A percentile compares a stretch with the other conserved stretches of the same genome.
Conservation (phyloP, 2,113 vertebrate species). For the Loxodonta africana region DNA sequence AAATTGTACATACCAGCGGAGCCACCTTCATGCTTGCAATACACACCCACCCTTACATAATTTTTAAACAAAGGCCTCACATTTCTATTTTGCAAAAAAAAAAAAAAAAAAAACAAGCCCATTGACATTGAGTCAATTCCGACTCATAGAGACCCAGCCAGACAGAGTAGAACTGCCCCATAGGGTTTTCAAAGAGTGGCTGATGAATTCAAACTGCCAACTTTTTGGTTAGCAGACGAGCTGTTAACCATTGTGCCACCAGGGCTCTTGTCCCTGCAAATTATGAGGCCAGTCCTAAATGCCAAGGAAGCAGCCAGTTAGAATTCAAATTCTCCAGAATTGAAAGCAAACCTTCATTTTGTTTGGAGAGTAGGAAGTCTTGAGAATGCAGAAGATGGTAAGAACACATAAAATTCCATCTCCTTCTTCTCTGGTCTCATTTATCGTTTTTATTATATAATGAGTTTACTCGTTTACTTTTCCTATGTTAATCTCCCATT, state of each 20-base stretch:
- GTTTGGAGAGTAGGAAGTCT: background rate
- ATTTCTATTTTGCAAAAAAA: background rate
- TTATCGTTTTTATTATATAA: conserved; percentile 41
- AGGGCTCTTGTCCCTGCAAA: background rate
- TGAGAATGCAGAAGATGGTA: background rate
- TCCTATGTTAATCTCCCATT: conserved; percentile 44
- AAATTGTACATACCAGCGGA: background rate
- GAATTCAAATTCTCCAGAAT: background rate
- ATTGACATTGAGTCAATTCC: too few relatives aligned
- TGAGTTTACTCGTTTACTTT: conserved; percentile 44
- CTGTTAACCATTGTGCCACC: too few relatives aligned
- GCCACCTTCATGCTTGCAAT: background rate
- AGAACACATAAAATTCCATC: background rate
- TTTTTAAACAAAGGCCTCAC: background rate
- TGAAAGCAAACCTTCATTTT: background rate
- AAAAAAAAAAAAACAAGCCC: too few relatives aligned
- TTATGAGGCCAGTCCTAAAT: background rate
- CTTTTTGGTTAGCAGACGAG: too few relatives aligned
- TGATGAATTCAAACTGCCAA: too few relatives aligned
- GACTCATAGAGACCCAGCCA: too few relatives aligned
- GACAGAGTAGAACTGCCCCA: too few relatives aligned
- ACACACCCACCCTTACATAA: rapidly evolving
- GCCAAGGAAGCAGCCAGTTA: background rate
- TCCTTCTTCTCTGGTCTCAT: background rate
- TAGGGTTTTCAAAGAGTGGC: too few relatives aligned